These are phyloP conservation scores for Onthophagus taurus DNA, from an alignment of 1,140 invertebrate species.

Conservation along the genomic window DNA sequence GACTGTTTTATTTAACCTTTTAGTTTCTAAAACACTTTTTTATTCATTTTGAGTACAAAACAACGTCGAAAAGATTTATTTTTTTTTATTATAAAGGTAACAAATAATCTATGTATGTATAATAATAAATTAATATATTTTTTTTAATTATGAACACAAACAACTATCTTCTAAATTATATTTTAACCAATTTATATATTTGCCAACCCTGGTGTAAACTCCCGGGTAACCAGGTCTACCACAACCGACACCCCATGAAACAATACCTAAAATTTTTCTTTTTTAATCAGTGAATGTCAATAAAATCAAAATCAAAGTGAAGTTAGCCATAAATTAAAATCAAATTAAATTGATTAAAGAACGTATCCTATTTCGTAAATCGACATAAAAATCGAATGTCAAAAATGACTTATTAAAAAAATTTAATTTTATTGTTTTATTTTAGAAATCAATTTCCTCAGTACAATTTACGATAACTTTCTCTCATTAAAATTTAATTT, in stretches of 20 bases:
- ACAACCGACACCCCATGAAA: conserved; percentile 60
- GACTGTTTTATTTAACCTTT: no score
- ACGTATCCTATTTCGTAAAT: no score
- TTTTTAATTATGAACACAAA: conserved; percentile 40
- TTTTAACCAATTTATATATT: conserved; percentile 57
- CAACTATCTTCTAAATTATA: conserved; percentile 52
- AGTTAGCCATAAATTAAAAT: conserved; percentile 46
- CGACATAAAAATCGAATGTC: no score
- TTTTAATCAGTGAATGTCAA: conserved; percentile 77
- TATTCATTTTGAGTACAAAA: no score
- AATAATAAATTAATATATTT: no score
- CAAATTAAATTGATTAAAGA: no score
- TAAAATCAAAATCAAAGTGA: conserved; percentile 85
- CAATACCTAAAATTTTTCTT: conserved; percentile 52
- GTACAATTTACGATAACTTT: neutral
- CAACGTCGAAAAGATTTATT: no score
- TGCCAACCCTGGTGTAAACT: conserved; percentile 61
- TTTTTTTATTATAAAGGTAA: no score
- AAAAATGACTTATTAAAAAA: no score
- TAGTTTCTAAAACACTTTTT: no score
- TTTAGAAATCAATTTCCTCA: neutral
- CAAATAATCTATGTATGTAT: no score
- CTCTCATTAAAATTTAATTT: neutral
- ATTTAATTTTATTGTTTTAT: no score
- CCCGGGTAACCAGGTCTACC: conserved; percentile 52